Evolutionary conservation across 1,140 invertebrate genomes (phyloP).

Genomic region (Drosophila arawakana): DNA sequence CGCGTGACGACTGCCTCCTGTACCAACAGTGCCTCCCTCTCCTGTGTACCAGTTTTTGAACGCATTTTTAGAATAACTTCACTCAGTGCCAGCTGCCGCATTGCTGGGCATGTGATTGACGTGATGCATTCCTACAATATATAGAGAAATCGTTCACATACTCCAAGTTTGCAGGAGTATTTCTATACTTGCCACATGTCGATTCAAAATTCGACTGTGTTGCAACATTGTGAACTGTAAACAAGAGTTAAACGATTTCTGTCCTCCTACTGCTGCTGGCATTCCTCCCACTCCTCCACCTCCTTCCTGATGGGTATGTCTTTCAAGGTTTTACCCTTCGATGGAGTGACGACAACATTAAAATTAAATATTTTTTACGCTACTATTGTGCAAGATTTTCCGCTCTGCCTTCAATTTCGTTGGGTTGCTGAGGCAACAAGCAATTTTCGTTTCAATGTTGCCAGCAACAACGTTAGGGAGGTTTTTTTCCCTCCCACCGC

Average conservation of each 20-base stretch:
- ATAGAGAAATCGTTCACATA: conserved; percentile 27
- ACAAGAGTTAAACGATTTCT: conserved; percentile 54
- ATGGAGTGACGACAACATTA: conserved; percentile 68
- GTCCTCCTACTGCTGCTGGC: not conserved
- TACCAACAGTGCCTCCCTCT: conserved; percentile 14
- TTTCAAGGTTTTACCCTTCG: conserved; percentile 21
- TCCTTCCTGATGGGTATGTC: not conserved
- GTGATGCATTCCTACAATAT: conserved; percentile 46
- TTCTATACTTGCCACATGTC: conserved; percentile 13
- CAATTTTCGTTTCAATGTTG: conserved; percentile 54
- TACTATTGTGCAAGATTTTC: conserved; percentile 63
- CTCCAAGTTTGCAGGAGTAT: not conserved
- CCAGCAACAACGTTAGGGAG: conserved; percentile 28
- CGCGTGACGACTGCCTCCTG: conserved; percentile 41
- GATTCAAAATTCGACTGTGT: conserved; percentile 16
- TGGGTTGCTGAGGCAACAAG: conserved; percentile 59
- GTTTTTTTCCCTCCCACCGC: conserved; percentile 1
- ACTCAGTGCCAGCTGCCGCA: conserved; percentile 28
- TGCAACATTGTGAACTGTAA: conserved; percentile 45
- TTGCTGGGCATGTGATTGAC: conserved; percentile 41
- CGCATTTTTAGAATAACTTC: conserved; percentile 51
- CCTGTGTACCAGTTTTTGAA: not conserved
- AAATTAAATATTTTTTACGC: conserved; percentile 78
- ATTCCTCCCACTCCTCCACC: not conserved
- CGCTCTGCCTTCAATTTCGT: conserved; percentile 57